These are phyloP conservation scores for Patella ulyssiponensis DNA, from an alignment of 2,888 invertebrate genomes.

Conservation along the genomic window DNA sequence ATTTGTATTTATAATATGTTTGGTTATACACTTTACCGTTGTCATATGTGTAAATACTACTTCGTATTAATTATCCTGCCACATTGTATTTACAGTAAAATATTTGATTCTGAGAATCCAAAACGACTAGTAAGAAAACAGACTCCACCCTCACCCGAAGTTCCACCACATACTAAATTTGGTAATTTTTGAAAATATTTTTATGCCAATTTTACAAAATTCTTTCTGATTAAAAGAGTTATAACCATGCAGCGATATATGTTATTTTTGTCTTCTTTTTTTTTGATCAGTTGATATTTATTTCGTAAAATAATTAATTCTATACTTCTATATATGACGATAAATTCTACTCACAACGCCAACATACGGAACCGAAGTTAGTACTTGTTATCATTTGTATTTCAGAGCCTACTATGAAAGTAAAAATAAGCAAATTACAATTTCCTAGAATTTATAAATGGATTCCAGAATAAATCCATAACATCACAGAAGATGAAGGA, in stretches of 20 bases:
- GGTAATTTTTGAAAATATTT: background rate
- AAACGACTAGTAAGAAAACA: background rate
- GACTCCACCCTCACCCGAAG: background rate
- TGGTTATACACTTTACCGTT: too few species aligned
- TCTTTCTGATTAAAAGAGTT: too few species aligned
- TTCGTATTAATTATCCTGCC: background rate
- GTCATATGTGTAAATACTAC: too few species aligned
- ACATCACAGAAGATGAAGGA: too few species aligned
- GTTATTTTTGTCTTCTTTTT: too few species aligned
- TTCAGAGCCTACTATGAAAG: slow-evolving; percentile 1
- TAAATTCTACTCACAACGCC: too few species aligned
- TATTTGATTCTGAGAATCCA: slow-evolving; percentile 3
- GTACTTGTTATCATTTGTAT: background rate
- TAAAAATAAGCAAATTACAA: background rate
- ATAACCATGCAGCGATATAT: too few species aligned
- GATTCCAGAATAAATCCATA: background rate
- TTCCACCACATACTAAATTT: slow-evolving; percentile 3
- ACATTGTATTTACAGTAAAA: background rate
- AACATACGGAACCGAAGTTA: background rate
- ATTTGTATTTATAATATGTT: too few species aligned
- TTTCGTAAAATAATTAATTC: too few species aligned
- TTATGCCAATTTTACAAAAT: too few species aligned
- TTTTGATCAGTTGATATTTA: too few species aligned
- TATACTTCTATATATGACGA: too few species aligned
- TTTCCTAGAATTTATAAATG: slow-evolving; percentile 1